Base-by-base conservation (phyloP, 2,888 invertebrate species). In the Dicyrtomina minuta region DNA sequence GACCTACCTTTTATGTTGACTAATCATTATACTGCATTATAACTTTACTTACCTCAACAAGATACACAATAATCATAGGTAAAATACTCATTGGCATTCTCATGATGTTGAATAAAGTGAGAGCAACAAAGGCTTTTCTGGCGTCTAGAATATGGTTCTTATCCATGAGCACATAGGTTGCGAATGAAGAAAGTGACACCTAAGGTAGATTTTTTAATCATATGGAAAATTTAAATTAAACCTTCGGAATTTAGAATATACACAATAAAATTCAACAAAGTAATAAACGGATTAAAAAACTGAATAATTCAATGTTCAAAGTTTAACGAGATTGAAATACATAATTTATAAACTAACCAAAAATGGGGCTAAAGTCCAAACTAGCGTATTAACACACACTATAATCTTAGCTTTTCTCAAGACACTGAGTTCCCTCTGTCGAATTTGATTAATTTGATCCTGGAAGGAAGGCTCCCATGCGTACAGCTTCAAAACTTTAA, bases 31-130 rank as follows among this genome's bases (percentile, higher is more conserved):
- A 12, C 51, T 27, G 1, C 22, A 22, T 27, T 33, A n/a, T n/a
- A n/a, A n/a, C n/a, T n/a, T 6, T 22, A 15, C 90, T 88, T 89
- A 92, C 92, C 89, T 92, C 92, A 81, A 93, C 91, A 83, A 92
- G 86, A 84, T 90, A 92, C 81, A 91, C 89, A 82, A 96, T 91
- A 87, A 96, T 90, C 89, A 94, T 93, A 81, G 96, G 96, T 84
- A 94, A 86, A 82, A 92, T 86, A 78, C 89, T 88, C 83, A 96
- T 85, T 70, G 95, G 94, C 83, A 94, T 86, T 81, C 92, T 87
- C 82, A 96, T 88, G 26, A 64, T 64, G 83, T 90, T 91, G 85
- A 96, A 95, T 79, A 96, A 85, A 44, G 93, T 86, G 80, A 96
- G 85, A 76, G 93, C 89, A 66, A 95, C 94, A 84, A 96, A 94